Evolutionary conservation across 2,797 vertebrate species (phyloP), one percentile per base, ranked within the genome.

Genomic region (Mustela erminea): DNA sequence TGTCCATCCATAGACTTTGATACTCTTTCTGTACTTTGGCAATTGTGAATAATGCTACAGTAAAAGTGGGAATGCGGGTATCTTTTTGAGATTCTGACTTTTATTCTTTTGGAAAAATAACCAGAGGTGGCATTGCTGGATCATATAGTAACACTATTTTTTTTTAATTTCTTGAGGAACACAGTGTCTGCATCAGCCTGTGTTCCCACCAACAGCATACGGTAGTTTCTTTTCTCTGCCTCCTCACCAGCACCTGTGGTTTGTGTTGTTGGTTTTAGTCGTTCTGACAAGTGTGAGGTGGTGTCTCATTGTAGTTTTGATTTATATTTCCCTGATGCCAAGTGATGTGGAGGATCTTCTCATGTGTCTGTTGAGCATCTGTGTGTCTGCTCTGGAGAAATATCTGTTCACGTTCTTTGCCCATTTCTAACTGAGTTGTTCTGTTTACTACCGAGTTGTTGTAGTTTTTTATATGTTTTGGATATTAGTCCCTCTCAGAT

Each of bases 61-160:
- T 41, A n/a, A 41, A 13, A 27, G n/a, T 0, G 7, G 32, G 32
- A 4, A 38, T 58, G 12, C 0, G 1, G 32, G 0, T 46, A 41
- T 23, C 38, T 60, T 17, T 78, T 60, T 52, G 27, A 89, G 38
- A 49, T 60, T 52, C 15, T 11, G 49, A 11, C 52, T 77, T 70
- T 15, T 15, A 4, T 29, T 83, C 20, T 58, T 83, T 8, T 60
- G 49, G 38, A 10, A 56, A 32, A 74, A 64, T 17, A 49, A 21
- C 52, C 68, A 60, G 77, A 58, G 38, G 68, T n/a, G 46, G 68
- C 21, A 27, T 41, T 58, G 58, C 38, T 38, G 32, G 68, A 12
- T 68, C 12, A 14, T 9, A 20, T 15, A 56, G 29, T 17, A 54
- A 27, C n/a, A n/a, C 49, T 58, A 11, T 46, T 13, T 66, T 13